phyloP scores from a whole-genome alignment of 1,140 invertebrate genomes.

The Atopsyche davidsoni region DNA sequence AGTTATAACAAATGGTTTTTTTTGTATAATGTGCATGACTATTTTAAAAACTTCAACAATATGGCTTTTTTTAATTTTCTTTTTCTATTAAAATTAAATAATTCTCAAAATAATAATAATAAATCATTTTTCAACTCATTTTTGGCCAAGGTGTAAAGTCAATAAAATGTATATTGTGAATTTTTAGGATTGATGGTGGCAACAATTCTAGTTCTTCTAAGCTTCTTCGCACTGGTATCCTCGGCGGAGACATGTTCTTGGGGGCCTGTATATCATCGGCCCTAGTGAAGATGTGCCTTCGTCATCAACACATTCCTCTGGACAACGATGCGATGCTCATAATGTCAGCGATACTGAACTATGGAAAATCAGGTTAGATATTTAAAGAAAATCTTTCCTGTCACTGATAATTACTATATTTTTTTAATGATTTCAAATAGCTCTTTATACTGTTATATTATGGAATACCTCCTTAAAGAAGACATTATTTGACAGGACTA shows the following conservation, averaged over 20 bases:
- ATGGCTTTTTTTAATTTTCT: no score
- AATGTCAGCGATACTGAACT: slow-evolving; percentile 66
- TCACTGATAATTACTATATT: background rate
- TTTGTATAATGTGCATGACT: no score
- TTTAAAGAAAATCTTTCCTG: background rate
- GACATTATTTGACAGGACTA: no score
- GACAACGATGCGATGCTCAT: slow-evolving; percentile 51
- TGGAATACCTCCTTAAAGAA: no score
- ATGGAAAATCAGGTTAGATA: slow-evolving; percentile 59
- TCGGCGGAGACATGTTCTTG: slow-evolving; percentile 95
- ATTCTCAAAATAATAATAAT: no score
- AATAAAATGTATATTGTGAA: slow-evolving; percentile 6
- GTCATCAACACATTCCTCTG: slow-evolving; percentile 46
- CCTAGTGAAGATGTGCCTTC: slow-evolving; percentile 83
- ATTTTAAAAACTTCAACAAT: no score
- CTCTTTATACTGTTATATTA: no score
- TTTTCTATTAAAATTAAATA: no score
- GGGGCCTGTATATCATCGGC: slow-evolving; percentile 87
- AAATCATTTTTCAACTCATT: no score
- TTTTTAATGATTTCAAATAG: background rate
- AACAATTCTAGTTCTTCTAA: slow-evolving; percentile 14
- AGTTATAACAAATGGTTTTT: no score
- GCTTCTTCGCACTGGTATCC: slow-evolving; percentile 78
- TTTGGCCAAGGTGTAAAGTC: no score
- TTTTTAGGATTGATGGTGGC: slow-evolving; percentile 19